Evolutionary conservation across 92 coral and sea anemone genomes (phyloP).

Genomic region (Isaurus tuberculatus): DNA sequence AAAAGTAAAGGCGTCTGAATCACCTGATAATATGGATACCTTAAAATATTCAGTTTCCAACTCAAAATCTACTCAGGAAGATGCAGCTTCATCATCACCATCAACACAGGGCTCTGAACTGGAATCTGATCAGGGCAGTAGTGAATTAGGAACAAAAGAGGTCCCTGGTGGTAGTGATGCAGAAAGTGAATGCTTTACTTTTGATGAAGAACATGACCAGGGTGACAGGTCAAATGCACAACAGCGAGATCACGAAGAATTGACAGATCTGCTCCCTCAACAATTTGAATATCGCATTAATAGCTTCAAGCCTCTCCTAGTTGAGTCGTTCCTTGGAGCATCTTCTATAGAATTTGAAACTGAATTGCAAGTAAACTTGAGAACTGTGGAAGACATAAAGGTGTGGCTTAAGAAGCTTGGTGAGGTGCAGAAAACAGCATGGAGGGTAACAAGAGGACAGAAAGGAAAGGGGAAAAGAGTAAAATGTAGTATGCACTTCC

Average conservation of each 20-base stretch:
- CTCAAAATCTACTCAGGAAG: background rate
- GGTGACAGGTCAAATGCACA: slow-evolving; percentile 9
- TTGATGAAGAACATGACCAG: slow-evolving; percentile 5
- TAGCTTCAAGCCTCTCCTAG: background rate
- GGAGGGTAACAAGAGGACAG: slow-evolving; percentile 10
- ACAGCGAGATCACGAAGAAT: slow-evolving; percentile 4
- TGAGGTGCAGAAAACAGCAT: slow-evolving; percentile 3
- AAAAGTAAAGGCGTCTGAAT: slow-evolving; percentile 9
- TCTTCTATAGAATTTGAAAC: background rate
- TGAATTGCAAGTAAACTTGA: slow-evolving; percentile 7
- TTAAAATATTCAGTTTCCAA: slow-evolving; percentile 2
- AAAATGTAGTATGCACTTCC: slow-evolving; percentile 15
- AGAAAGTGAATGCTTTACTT: slow-evolving; percentile 12
- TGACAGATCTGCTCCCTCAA: background rate
- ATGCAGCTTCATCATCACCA: slow-evolving; percentile 5
- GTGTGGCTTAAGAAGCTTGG: slow-evolving; percentile 12
- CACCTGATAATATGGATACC: slow-evolving; percentile 3
- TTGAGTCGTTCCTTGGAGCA: slow-evolving; percentile 12
- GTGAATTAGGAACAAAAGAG: slow-evolving; percentile 1
- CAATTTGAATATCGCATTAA: slow-evolving; percentile 4
- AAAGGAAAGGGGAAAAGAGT: background rate
- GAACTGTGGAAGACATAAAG: background rate
- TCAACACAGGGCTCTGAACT: slow-evolving; percentile 15
- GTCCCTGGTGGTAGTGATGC: slow-evolving; percentile 16
- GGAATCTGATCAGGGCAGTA: slow-evolving; percentile 11